Conservation (phyloP, 2,888 invertebrate genomes). For the Drosophila greeni region DNA sequence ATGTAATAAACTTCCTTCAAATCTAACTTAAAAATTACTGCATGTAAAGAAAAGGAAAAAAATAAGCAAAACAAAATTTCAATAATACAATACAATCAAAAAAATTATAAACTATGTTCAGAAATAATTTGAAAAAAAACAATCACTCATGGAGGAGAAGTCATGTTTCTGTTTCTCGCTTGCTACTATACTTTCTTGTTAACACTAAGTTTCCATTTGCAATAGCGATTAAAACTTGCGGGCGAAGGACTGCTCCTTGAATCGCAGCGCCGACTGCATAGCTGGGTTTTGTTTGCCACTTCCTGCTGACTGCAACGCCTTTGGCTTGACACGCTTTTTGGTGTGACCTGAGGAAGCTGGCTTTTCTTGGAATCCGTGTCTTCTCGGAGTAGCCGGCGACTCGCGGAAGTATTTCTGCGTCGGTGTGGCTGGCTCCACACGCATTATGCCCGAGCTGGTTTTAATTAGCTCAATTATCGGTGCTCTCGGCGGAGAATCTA, state of each 20-base stretch:
- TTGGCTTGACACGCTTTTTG: constrained; percentile 1
- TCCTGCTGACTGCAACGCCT: neutral
- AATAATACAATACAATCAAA: constrained; percentile 7
- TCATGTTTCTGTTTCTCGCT: neutral
- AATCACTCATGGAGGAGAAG: neutral
- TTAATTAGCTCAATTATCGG: constrained; percentile 50
- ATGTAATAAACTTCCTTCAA: neutral
- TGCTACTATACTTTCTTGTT: neutral
- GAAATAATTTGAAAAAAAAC: constrained; percentile 1
- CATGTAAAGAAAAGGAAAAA: neutral
- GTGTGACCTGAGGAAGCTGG: neutral
- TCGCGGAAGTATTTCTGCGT: constrained; percentile 65
- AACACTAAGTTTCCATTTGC: constrained; percentile 4
- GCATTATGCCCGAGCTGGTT: constrained; percentile 69
- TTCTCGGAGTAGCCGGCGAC: constrained; percentile 61
- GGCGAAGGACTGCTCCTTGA: constrained; percentile 46
- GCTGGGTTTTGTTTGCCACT: constrained; percentile 36
- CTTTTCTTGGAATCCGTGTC: constrained; percentile 32
- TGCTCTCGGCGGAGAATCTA: constrained; percentile 4
- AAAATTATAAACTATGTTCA: neutral
- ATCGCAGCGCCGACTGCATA: constrained; percentile 52
- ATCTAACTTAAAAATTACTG: neutral
- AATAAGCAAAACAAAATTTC: neutral
- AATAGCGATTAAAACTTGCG: constrained; percentile 16
- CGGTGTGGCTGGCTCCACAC: constrained; percentile 73